phyloP scores from a whole-genome alignment of 2,888 invertebrate genomes.

The Gerosis bhagava region DNA sequence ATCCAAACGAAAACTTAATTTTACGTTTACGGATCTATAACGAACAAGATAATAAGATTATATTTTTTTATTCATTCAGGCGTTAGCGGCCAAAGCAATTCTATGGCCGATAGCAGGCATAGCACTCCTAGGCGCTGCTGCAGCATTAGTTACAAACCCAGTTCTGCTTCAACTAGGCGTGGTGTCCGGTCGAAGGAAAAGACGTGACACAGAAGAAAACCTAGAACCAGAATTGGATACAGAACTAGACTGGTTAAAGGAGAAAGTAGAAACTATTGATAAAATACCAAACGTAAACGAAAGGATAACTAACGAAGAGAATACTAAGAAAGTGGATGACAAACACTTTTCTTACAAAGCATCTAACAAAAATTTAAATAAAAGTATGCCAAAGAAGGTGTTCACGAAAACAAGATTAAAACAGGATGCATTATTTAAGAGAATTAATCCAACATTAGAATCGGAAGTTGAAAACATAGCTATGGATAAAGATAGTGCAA shows the following conservation, averaged over 20 bases:
- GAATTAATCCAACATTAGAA: slow-evolving; percentile 31
- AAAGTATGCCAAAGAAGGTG: too few species aligned
- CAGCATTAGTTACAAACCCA: slow-evolving; percentile 90
- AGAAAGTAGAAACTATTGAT: slow-evolving; percentile 3
- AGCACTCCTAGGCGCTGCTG: slow-evolving; percentile 91
- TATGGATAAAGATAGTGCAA: slow-evolving; percentile 25
- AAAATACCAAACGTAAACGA: background rate
- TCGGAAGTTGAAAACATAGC: slow-evolving; percentile 28
- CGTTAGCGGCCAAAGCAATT: slow-evolving; percentile 83
- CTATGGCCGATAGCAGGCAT: slow-evolving; percentile 90
- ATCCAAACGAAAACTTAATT: too few species aligned
- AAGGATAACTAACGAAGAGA: background rate
- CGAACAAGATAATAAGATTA: too few species aligned
- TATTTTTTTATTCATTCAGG: slow-evolving; percentile 57
- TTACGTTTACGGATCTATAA: too few species aligned
- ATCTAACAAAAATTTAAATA: slow-evolving; percentile 14
- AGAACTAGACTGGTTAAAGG: slow-evolving; percentile 10
- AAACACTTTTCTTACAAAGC: background rate
- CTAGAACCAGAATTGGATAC: slow-evolving; percentile 32
- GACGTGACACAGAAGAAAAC: slow-evolving; percentile 67
- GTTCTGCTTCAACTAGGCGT: slow-evolving; percentile 90
- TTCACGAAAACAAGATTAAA: too few species aligned
- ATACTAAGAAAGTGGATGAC: background rate
- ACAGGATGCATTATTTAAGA: slow-evolving; percentile 26
- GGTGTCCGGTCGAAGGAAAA: slow-evolving; percentile 83